phyloP scores from a whole-genome alignment of 2,888 invertebrate genomes.

The Heliconius ethilla region DNA sequence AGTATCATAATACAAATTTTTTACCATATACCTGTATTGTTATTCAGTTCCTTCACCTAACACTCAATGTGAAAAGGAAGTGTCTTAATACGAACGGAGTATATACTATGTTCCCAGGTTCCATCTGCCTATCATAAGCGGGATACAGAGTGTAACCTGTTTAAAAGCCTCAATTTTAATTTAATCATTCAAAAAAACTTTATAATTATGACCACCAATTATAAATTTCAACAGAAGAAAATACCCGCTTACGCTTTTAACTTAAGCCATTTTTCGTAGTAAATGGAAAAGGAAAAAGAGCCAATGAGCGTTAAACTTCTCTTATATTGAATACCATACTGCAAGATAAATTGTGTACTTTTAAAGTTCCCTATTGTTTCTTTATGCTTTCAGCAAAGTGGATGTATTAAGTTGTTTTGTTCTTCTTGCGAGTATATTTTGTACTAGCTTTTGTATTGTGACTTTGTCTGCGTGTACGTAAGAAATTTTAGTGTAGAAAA shows the following conservation, averaged over 20 bases:
- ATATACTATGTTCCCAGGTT: no score
- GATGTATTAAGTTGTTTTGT: constrained; percentile 9
- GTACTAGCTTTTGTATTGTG: neutral
- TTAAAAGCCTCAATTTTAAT: neutral
- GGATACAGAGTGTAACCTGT: no score
- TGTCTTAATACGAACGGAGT: no score
- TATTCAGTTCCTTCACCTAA: no score
- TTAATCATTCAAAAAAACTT: neutral
- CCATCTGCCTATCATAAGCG: no score
- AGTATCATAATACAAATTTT: no score
- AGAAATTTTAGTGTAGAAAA: neutral
- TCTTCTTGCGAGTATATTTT: neutral
- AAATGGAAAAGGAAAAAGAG: constrained; percentile 31
- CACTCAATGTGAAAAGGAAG: no score
- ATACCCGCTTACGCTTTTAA: neutral
- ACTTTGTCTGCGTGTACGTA: neutral
- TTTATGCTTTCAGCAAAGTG: constrained; percentile 13
- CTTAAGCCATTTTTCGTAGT: constrained; percentile 3
- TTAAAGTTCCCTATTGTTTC: constrained; percentile 18
- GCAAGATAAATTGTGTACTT: constrained; percentile 33
- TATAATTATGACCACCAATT: no score
- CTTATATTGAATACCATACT: constrained; percentile 36
- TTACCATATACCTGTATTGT: no score
- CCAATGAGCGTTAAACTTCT: constrained; percentile 43
- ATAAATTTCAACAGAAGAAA: neutral